A percentile compares a stretch with the other conserved stretches of the same genome.
phyloP scores from a whole-genome alignment of 2,888 invertebrate species.

The Bibio marci region DNA sequence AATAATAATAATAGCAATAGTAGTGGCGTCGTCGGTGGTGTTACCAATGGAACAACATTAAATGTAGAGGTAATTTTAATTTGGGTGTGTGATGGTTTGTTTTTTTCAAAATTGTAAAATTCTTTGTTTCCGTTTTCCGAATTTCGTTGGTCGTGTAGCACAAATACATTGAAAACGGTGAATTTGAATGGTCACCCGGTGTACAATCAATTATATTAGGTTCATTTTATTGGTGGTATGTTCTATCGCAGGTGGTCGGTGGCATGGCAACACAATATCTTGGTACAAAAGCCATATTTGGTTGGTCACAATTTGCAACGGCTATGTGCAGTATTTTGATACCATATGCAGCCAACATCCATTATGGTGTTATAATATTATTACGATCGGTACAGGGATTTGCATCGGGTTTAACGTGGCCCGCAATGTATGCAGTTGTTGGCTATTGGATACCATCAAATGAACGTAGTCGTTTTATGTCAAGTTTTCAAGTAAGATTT shows the following conservation, averaged over 20 bases:
- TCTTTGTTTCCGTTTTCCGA: too few relatives aligned
- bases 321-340: constrained; percentile 48
- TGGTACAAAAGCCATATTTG: constrained; percentile 52
- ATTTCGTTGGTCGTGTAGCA: too few relatives aligned
- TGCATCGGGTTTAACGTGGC: constrained; percentile 56
- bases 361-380: constrained; percentile 40
- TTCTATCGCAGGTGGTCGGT: constrained; percentile 48
- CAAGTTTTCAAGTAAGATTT: constrained; percentile 44
- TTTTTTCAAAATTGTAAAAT: too few relatives aligned
- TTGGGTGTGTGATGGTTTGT: too few relatives aligned
- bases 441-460: constrained; percentile 56
- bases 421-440: constrained; percentile 57
- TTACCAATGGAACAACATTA: neutral
- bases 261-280: constrained; percentile 51
- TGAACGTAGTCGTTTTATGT: constrained; percentile 56
- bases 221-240: constrained; percentile 59
- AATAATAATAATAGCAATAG: constrained; percentile 7
- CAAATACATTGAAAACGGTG: constrained; percentile 6
- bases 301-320: constrained; percentile 50
- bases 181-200: constrained; percentile 42
- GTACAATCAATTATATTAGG: constrained; percentile 47
- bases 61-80: too few relatives aligned
- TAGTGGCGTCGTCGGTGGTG: constrained; percentile 10
- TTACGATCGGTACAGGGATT: constrained; percentile 49
- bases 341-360: constrained; percentile 42